These are phyloP conservation scores for Palythoa grandiflora DNA, from an alignment of 92 coral and sea anemone genomes.

Conservation along the genomic window DNA sequence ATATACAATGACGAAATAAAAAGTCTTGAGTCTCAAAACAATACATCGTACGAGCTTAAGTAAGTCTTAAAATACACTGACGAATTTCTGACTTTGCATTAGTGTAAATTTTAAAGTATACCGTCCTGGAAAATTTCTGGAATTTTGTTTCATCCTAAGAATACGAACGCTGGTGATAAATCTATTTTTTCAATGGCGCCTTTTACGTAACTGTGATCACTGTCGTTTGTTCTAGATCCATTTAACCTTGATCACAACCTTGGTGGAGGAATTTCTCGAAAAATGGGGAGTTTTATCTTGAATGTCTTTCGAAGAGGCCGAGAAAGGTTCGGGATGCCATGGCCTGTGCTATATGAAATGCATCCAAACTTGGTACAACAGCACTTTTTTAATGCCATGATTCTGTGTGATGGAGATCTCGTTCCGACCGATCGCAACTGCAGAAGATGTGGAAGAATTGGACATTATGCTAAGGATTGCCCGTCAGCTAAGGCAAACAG, in stretches of 20 bases:
- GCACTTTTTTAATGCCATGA: constrained; percentile 73
- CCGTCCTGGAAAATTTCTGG: too few relatives aligned
- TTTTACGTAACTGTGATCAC: too few relatives aligned
- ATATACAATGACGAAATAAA: too few relatives aligned
- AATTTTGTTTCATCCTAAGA: too few relatives aligned
- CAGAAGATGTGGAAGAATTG: constrained; percentile 88
- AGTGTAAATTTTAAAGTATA: too few relatives aligned
- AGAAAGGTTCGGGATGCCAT: constrained; percentile 88
- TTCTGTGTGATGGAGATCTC: constrained; percentile 75
- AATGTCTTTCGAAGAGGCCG: constrained; percentile 82
- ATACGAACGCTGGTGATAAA: too few relatives aligned
- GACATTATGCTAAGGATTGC: constrained; percentile 91
- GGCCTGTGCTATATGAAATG: constrained; percentile 36
- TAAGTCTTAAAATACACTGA: too few relatives aligned
- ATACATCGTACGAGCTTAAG: too few relatives aligned
- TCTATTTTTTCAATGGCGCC: too few relatives aligned
- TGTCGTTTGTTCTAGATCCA: constrained; percentile 76
- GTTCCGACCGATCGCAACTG: constrained; percentile 96
- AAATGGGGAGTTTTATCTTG: constrained; percentile 85
- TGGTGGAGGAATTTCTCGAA: constrained; percentile 89
- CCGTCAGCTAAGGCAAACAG: constrained; percentile 78
- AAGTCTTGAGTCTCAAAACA: too few relatives aligned
- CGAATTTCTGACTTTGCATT: too few relatives aligned
- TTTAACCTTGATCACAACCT: constrained; percentile 94
- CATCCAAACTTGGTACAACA: constrained; percentile 52